Percentiles rank a stretch among this genome's conserved stretches.
These are phyloP conservation scores for Volucella inanis DNA, from an alignment of 2,888 invertebrate species.

Conservation along the genomic window DNA sequence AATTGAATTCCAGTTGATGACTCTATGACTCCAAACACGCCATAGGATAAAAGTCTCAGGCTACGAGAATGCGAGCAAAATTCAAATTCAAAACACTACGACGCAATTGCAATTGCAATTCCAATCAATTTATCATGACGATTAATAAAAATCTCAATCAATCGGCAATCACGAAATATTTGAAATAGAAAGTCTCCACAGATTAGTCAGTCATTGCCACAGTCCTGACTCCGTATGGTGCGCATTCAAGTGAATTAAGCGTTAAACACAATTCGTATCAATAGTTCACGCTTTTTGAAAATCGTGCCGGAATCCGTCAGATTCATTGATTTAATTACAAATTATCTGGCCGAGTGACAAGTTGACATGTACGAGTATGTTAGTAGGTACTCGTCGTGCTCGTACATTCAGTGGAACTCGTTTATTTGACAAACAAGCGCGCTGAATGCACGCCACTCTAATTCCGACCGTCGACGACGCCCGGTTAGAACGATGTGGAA, in stretches of 20 bases:
- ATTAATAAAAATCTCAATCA: constrained; percentile 61
- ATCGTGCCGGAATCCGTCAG: constrained; percentile 72
- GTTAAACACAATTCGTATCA: constrained; percentile 28
- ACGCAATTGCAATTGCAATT: constrained; percentile 48
- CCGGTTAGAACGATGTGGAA: constrained; percentile 32
- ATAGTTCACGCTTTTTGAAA: constrained; percentile 66
- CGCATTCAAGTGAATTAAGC: constrained; percentile 55
- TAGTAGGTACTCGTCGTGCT: constrained; percentile 4
- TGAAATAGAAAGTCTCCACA: constrained; percentile 62
- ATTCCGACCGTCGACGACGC: constrained; percentile 13
- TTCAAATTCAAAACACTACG: constrained; percentile 12
- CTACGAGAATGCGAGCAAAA: neutral
- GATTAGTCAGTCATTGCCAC: constrained; percentile 20
- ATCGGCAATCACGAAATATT: constrained; percentile 45
- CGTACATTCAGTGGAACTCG: constrained; percentile 23
- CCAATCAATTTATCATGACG: constrained; percentile 62
- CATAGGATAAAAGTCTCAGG: constrained; percentile 49
- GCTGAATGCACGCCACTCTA: constrained; percentile 31
- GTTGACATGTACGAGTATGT: constrained; percentile 45
- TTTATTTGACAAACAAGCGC: constrained; percentile 21
- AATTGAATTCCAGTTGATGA: constrained; percentile 60
- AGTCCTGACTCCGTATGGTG: constrained; percentile 4
- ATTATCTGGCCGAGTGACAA: constrained; percentile 60
- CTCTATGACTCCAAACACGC: constrained; percentile 17
- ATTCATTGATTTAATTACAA: constrained; percentile 64